These are phyloP conservation scores for Sisor rabdophorus DNA, from an alignment of 2,113 vertebrate species.

Conservation along the genomic window DNA sequence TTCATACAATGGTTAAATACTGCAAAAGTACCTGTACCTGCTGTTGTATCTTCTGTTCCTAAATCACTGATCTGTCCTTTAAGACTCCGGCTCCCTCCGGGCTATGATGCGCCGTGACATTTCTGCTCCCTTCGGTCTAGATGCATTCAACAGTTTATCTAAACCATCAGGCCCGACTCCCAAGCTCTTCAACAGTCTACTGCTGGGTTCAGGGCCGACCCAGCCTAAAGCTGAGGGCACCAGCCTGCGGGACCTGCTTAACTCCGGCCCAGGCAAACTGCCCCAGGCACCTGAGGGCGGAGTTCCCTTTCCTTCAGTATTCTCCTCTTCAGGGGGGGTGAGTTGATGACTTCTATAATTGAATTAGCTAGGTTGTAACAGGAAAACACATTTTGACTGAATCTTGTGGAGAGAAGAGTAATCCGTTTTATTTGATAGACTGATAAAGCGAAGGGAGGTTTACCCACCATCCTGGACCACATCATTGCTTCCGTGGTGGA, in stretches of 20 bases:
- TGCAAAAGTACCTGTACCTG: neutral
- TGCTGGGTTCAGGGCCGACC: constrained; percentile 83
- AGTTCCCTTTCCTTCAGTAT: constrained; percentile 93
- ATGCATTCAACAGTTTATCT: constrained; percentile 86
- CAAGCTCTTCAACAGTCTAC: constrained; percentile 93
- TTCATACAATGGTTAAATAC: neutral
- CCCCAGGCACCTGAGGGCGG: constrained; percentile 83
- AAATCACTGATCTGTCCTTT: neutral
- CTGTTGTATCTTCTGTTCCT: neutral
- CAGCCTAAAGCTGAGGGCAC: constrained; percentile 94
- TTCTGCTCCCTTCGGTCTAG: constrained; percentile 85
- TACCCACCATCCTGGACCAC: constrained; percentile 96
- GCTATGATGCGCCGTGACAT: constrained; percentile 89
- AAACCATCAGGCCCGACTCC: constrained; percentile 84
- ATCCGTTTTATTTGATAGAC: constrained; percentile 59
- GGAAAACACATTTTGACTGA: neutral
- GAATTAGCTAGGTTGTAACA: too few species aligned
- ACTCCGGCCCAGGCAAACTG: constrained; percentile 91
- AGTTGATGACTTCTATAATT: constrained; percentile 45
- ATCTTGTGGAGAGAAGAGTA: neutral
- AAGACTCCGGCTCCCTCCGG: constrained; percentile 85
- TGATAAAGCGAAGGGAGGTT: constrained; percentile 88
- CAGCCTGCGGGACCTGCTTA: constrained; percentile 93
- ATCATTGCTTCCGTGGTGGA: constrained; percentile 98
- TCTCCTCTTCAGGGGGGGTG: constrained; percentile 83